Percentiles rank a stretch among this genome's conserved stretches.
Evolutionary conservation across 2,797 vertebrate species (phyloP).

Genomic region (Podarcis siculus): DNA sequence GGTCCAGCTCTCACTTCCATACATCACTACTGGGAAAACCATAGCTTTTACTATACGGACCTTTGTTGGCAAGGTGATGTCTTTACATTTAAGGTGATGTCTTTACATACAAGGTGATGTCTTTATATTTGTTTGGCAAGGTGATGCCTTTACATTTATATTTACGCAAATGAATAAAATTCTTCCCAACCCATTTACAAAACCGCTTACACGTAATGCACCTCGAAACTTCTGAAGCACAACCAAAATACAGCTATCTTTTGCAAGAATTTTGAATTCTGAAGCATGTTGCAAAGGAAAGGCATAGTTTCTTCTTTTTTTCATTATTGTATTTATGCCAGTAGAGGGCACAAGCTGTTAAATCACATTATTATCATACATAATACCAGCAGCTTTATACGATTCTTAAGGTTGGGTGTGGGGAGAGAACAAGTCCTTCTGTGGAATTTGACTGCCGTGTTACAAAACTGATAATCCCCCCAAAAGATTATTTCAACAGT

Average conservation of each 20-base stretch:
- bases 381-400: conserved; percentile 44
- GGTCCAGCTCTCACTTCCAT: no score
- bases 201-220: background rate
- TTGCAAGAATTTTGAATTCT: background rate
- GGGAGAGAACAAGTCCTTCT: conserved; percentile 9
- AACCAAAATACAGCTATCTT: background rate
- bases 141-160: background rate
- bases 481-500: conserved; percentile 44
- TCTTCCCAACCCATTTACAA: background rate
- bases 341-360: conserved; percentile 78
- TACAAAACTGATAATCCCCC: conserved; percentile 37
- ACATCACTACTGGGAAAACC: no score
- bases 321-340: conserved; percentile 65
- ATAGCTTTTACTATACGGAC: no score
- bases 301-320: conserved; percentile 8
- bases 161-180: background rate
- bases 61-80: no score
- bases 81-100: no score
- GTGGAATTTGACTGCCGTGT: conserved; percentile 25
- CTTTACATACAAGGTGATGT: no score
- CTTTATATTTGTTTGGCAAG: no score
- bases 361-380: conserved; percentile 56
- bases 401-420: conserved; percentile 13
- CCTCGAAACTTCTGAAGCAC: background rate
- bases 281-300: background rate